These are phyloP conservation scores for Drosophila prolongata DNA, from an alignment of 2,888 invertebrate species.

Conservation along the genomic window DNA sequence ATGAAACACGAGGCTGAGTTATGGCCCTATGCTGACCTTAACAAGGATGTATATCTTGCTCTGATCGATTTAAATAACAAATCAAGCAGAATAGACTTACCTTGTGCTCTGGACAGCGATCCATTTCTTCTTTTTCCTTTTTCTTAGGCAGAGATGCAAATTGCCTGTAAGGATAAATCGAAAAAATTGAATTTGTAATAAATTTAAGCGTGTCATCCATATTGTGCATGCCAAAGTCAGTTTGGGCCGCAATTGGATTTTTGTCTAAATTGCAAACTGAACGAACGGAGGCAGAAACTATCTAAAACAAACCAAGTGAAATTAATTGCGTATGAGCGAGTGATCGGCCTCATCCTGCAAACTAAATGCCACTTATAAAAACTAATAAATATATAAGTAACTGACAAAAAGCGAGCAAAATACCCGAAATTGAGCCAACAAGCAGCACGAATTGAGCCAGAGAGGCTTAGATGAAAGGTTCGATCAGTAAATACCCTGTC, in stretches of 20 bases:
- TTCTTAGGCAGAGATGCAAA: no score
- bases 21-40: no score
- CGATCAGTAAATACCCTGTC: constrained; percentile 10
- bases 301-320: constrained; percentile 17
- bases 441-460: constrained; percentile 27
- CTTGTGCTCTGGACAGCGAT: no score
- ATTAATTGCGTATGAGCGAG: constrained; percentile 6
- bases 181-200: no score
- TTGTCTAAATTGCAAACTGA: constrained; percentile 38
- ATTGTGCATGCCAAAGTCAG: no score
- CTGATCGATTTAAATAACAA: no score
- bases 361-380: constrained; percentile 37
- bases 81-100: no score
- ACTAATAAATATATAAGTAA: constrained; percentile 45
- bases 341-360: not conserved
- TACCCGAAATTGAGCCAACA: constrained; percentile 30
- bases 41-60: constrained; percentile 1
- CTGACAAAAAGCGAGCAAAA: constrained; percentile 23
- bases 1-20: no score
- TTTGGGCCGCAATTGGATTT: constrained; percentile 34
- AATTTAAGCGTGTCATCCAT: no score
- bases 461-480: not conserved
- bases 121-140: no score
- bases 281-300: not conserved
- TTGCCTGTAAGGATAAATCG: no score